Evolutionary conservation across 2,113 vertebrate genomes (phyloP).

Genomic region (Grammatotria lemairii): DNA sequence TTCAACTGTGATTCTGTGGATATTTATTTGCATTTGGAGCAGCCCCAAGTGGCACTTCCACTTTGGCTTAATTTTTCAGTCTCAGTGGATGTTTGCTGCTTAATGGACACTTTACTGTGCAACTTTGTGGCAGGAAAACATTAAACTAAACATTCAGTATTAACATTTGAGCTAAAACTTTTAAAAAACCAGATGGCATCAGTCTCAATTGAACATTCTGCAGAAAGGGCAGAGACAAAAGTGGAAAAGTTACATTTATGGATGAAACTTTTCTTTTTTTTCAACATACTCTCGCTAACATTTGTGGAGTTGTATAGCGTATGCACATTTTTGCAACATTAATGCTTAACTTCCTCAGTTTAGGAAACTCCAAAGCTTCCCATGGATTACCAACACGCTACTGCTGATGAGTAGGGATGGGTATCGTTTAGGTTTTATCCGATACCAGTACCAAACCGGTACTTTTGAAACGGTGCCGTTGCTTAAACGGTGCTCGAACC

Average conservation of each 20-base stretch:
- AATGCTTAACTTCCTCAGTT: not conserved
- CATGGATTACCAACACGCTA: rapidly evolving
- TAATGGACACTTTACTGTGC: not conserved
- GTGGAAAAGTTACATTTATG: not conserved
- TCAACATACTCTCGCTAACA: not conserved
- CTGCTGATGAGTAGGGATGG: not conserved
- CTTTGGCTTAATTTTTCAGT: not conserved
- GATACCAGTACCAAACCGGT: too few relatives aligned
- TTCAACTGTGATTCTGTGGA: not conserved
- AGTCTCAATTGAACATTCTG: not conserved
- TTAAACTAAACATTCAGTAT: not conserved
- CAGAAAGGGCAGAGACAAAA: not conserved
- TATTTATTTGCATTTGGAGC: not conserved
- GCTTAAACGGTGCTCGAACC: too few relatives aligned
- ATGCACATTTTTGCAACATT: not conserved
- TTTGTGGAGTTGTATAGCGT: rapidly evolving
- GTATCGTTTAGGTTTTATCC: too few relatives aligned
- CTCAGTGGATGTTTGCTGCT: not conserved
- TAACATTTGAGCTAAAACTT: not conserved
- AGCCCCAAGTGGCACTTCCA: not conserved
- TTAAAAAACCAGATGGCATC: not conserved
- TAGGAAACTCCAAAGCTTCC: not conserved
- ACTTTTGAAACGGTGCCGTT: too few relatives aligned
- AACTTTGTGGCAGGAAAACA: not conserved
- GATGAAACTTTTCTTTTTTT: not conserved